These are phyloP conservation scores for Microctonus aethiopoides DNA, from an alignment of 2,888 invertebrate species.

Conservation along the genomic window DNA sequence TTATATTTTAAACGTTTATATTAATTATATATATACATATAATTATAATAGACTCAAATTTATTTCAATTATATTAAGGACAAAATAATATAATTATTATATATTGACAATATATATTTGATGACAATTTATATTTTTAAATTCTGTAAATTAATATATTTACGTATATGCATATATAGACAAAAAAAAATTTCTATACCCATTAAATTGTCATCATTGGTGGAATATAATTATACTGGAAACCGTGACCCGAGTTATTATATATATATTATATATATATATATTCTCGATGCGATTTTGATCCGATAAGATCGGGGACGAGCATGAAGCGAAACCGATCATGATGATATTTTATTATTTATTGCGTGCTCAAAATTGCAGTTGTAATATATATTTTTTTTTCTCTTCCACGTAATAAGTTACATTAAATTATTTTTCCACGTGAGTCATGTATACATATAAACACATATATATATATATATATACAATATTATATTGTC, in stretches of 20 bases:
- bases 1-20: background rate
- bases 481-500: too few relatives aligned
- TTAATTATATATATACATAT: background rate
- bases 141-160: too few relatives aligned
- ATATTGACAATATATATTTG: too few relatives aligned
- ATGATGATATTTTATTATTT: background rate
- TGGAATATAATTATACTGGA: conserved; percentile 19
- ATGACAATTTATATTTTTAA: too few relatives aligned
- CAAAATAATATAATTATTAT: too few relatives aligned
- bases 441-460: too few relatives aligned
- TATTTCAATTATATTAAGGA: too few relatives aligned
- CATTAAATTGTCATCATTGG: conserved; percentile 8
- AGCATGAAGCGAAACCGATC: conserved; percentile 6
- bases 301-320: conserved; percentile 25
- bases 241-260: conserved; percentile 22
- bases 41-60: background rate
- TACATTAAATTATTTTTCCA: background rate
- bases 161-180: background rate
- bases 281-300: conserved; percentile 10
- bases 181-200: background rate
- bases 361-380: conserved; percentile 26
- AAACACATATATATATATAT: too few relatives aligned
- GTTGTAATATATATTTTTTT: too few relatives aligned
- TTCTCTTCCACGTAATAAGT: background rate
- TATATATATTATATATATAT: background rate